Evolutionary conservation across 2,113 vertebrate species (phyloP), one percentile per base, ranked within the genome.

Genomic region (Rousettus leschenaultii): DNA sequence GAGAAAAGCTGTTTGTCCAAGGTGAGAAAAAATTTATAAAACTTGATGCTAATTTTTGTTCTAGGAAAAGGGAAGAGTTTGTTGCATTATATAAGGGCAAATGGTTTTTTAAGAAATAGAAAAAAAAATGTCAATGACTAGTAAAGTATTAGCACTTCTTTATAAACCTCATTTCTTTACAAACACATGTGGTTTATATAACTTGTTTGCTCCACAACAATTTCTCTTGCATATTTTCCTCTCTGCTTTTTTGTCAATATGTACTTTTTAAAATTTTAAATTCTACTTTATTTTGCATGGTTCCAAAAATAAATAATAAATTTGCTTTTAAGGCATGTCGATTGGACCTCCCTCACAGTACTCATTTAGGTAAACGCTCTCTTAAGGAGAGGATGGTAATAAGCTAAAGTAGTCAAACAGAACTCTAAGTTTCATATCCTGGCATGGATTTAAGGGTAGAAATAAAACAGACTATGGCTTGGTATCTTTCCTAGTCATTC

Each of bases 361-460:
- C 28, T 55, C 35, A 6, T 48, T 28, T 45, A 7, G 30, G 26
- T 40, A 73, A 71, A 83, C 13, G 16, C 6, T 40, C 21, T 82
- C 35, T 3, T 43, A n/a, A 59, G 35, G 35, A 51, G 7, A 35
- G 22, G 12, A n/a, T 0, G 11, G 24, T 45, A n/a, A 4, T 51
- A 63, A 84, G 24, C 19, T 7, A 19, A 83, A 48, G 11, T 28
- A 22, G 26, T 12, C 33, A 45, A 22, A 43, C 24, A 26, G 22
- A 71, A 28, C 11, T 33, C 40, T 89, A 77, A 59, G 63, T 97
- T 97, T 93, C 82, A 45, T n/a, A 95, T 93, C 90, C 95, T 45
- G 57, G 28, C 16, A 6, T 33, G 22, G 65, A 8, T 18, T 38
- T 89, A 82, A 88, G 35, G 16, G n/a, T 26, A 73, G 71, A 61